A percentile compares a stretch with the other conserved stretches of the same genome.
Conservation (phyloP, 2,113 vertebrate genomes). For the Synodontis membranacea region DNA sequence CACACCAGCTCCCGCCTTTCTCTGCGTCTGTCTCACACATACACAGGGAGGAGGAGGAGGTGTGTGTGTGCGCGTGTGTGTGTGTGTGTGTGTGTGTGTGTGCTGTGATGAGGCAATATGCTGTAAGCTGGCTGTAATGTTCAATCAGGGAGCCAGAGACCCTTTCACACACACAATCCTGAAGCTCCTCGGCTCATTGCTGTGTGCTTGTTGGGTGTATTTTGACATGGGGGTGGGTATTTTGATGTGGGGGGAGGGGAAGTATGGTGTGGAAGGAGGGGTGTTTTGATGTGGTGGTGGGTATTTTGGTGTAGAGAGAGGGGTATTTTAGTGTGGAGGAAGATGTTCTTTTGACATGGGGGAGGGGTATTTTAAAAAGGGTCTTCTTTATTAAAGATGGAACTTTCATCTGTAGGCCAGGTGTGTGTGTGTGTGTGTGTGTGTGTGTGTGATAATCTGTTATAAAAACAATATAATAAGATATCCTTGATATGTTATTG, state of each 20-base stretch:
- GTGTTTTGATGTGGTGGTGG: not conserved
- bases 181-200: not conserved
- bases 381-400: not conserved
- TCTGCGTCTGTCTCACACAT: constrained; percentile 51
- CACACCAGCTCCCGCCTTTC: not conserved
- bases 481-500: not conserved
- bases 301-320: not conserved
- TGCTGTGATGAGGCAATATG: constrained; percentile 53
- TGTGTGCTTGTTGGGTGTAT: not conserved
- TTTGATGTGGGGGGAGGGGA: not conserved
- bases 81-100: constrained; percentile 23
- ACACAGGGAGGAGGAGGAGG: constrained; percentile 14
- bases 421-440: too few relatives aligned
- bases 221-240: not conserved
- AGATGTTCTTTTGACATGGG: not conserved
- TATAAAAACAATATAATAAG: too few relatives aligned
- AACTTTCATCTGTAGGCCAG: not conserved
- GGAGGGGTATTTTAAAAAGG: not conserved
- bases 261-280: not conserved
- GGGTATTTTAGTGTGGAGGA: not conserved
- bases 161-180: constrained; percentile 24
- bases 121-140: constrained; percentile 50
- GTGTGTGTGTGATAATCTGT: too few relatives aligned
- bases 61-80: constrained; percentile 24
- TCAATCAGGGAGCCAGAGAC: constrained; percentile 27